Conservation (phyloP, 1,140 invertebrate genomes). For the Drosophila bocqueti region DNA sequence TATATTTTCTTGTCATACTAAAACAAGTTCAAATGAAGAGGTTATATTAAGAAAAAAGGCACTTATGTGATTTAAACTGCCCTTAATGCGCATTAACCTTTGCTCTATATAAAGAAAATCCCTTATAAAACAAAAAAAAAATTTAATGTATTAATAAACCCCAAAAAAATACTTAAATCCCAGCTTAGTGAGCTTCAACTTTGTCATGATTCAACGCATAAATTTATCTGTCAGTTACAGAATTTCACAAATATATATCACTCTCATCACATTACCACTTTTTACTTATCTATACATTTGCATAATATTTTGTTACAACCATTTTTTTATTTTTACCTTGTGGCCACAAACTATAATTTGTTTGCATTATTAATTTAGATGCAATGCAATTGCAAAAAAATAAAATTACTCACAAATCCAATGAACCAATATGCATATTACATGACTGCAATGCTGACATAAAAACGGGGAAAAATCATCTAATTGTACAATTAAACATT, state of each 20-base stretch:
- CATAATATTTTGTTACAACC: conserved; percentile 40
- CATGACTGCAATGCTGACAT: conserved; percentile 28
- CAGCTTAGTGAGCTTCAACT: neutral
- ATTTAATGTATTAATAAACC: neutral
- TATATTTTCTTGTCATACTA: neutral
- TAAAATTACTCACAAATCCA: conserved; percentile 49
- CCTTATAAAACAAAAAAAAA: neutral
- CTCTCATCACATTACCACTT: conserved; percentile 22
- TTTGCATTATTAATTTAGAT: conserved; percentile 77
- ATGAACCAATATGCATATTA: conserved; percentile 58
- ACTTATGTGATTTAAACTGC: neutral
- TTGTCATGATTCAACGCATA: conserved; percentile 15
- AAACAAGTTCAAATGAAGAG: neutral
- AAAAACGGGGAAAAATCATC: conserved; percentile 47
- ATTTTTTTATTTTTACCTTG: conserved; percentile 12
- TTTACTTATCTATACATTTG: conserved; percentile 24
- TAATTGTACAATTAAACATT: conserved; percentile 76
- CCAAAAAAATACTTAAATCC: neutral
- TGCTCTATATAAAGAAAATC: neutral
- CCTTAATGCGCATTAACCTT: neutral
- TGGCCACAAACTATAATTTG: conserved; percentile 72
- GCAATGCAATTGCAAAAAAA: conserved; percentile 43
- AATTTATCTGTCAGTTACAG: conserved; percentile 18
- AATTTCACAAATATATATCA: conserved; percentile 1
- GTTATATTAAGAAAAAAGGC: neutral